Evolutionary conservation across 2,797 vertebrate genomes (phyloP).

Genomic region (Alauda arvensis): DNA sequence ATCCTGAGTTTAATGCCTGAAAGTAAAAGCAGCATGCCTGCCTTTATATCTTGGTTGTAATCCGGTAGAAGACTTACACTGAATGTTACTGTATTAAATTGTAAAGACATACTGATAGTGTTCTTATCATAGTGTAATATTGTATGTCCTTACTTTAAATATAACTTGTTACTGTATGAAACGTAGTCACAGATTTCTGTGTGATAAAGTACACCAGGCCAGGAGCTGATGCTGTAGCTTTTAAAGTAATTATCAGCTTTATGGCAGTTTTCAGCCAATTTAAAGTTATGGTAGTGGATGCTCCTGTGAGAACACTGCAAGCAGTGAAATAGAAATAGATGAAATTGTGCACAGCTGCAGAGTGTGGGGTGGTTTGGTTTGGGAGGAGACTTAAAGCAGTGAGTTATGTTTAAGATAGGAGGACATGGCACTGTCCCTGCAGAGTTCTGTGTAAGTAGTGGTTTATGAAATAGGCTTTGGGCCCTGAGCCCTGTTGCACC

Average conservation of each 20-base stretch:
- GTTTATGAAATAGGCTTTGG: neutral
- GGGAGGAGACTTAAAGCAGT: neutral
- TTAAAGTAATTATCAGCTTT: neutral
- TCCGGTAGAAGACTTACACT: fast-evolving
- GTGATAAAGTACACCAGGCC: neutral
- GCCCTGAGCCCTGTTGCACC: neutral
- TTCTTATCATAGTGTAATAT: neutral
- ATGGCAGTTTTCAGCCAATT: neutral
- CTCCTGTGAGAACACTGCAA: neutral
- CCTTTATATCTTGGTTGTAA: neutral
- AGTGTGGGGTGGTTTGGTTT: neutral
- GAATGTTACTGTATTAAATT: neutral
- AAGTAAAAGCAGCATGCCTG: neutral
- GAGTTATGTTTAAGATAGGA: neutral
- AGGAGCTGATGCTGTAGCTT: neutral
- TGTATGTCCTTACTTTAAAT: neutral
- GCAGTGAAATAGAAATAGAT: neutral
- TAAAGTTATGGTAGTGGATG: neutral
- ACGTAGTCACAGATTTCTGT: neutral
- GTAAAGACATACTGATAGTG: neutral
- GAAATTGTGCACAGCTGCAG: neutral
- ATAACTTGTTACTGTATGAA: neutral
- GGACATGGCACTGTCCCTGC: neutral
- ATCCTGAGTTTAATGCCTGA: neutral
- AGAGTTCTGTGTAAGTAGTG: neutral